These are phyloP conservation scores for Glaucopsyche alexis DNA, from an alignment of 2,888 invertebrate species.

Conservation along the genomic window DNA sequence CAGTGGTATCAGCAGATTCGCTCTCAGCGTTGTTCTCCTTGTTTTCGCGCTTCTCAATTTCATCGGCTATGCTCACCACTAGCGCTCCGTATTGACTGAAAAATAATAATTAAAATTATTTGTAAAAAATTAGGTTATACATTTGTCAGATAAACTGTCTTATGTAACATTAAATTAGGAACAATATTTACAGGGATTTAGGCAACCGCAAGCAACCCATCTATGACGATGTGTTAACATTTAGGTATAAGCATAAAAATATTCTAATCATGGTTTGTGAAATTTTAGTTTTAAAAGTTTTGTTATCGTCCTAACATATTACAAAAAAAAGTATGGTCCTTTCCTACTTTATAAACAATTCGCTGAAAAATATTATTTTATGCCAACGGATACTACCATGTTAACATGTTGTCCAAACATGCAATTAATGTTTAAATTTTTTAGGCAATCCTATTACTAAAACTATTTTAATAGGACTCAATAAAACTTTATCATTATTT, in stretches of 20 bases:
- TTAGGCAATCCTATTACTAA: neutral
- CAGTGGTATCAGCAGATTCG: slow-evolving; percentile 39
- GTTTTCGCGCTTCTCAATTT: slow-evolving; percentile 46
- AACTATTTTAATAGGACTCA: neutral
- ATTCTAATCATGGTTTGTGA: too few relatives aligned
- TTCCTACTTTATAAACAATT: neutral
- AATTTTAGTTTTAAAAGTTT: neutral
- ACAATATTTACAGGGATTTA: slow-evolving; percentile 3
- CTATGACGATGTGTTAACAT: neutral
- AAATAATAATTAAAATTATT: slow-evolving; percentile 4
- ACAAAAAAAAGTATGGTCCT: neutral
- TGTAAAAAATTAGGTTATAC: neutral
- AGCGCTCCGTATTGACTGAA: slow-evolving; percentile 72
- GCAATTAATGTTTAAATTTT: neutral
- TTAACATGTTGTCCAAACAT: neutral
- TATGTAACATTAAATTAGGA: neutral
- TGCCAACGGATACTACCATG: too few relatives aligned
- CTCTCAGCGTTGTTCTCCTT: slow-evolving; percentile 46
- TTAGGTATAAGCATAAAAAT: neutral
- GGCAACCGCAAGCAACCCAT: slow-evolving; percentile 6
- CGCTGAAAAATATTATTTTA: too few relatives aligned
- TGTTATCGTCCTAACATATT: neutral
- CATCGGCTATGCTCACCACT: slow-evolving; percentile 68
- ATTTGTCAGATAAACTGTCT: neutral
- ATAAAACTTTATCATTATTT: neutral